Evolutionary conservation across 2,888 invertebrate species (phyloP), one percentile per base, ranked within the genome.

Genomic region (Mimachlamys varia): DNA sequence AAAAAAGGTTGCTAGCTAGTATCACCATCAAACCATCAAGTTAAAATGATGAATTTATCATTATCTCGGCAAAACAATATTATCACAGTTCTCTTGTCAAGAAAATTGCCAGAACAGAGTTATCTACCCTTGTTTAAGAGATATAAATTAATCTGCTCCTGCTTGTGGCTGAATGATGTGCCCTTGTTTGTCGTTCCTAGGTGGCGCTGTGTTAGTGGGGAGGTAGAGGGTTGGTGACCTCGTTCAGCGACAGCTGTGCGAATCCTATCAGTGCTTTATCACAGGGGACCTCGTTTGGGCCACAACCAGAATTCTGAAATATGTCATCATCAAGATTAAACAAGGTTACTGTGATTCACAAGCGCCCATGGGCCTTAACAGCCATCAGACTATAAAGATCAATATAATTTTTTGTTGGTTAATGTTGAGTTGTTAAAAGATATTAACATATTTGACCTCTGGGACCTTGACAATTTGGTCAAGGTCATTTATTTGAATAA

Each of bases 251-350:
- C 27, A 99, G 98, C 97, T 99, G 99, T 97, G 99, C 99, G 97
- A 98, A 99, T 96, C 99, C 99, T 96, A 99, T 98, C 94, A 99
- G 97, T 88, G 99, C 98, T 96, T 98, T 98, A 97, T 99, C 99
- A 97, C 99, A 99, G 90, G 98, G 98, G 92, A 98, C 97, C 97
- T 98, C 99, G 95, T 98, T 98, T 90, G 97, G 95, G 53, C 97
- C 97, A 93, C 97, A 96, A 91, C 97, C 97, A 89, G 97, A 97
- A 95, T 97, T 97, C 96, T 97, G 95, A 62, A 94, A 95, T 2
- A 89, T 53, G 5, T 53, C 5, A 53, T 53, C 5, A 17, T 17
- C 12, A 53, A 53, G 53, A 53, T 53, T 12, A 53, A 13, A 53
- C 53, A 53, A 53, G 2, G 19, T 5, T 13, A 15, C 53, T 17